Conservation (phyloP, 2,113 vertebrate species). For the Oreochromis niloticus region DNA sequence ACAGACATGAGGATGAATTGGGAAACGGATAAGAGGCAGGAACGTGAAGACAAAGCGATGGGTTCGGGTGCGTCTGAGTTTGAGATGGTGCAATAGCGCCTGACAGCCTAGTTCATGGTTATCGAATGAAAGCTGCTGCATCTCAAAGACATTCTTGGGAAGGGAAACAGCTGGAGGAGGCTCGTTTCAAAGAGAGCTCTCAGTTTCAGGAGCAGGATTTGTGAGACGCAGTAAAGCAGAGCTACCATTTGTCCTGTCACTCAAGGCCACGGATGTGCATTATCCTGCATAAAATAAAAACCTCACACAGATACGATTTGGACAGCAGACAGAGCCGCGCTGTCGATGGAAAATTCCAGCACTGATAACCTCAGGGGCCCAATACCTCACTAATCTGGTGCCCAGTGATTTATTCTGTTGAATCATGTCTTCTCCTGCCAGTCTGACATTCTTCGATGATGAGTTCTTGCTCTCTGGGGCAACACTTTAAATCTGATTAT, state of each 20-base stretch:
- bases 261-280: slow-evolving; percentile 31
- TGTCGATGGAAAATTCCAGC: slow-evolving; percentile 65
- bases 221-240: slow-evolving; percentile 3
- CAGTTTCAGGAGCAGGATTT: slow-evolving; percentile 34
- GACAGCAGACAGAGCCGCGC: slow-evolving; percentile 1
- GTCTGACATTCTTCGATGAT: slow-evolving; percentile 66
- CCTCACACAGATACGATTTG: not conserved
- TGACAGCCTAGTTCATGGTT: not conserved
- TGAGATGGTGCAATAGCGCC: not conserved
- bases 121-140: slow-evolving; percentile 13
- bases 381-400: slow-evolving; percentile 63
- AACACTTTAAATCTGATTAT: slow-evolving; percentile 60
- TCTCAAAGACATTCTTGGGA: slow-evolving; percentile 40
- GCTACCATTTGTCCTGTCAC: slow-evolving; percentile 57
- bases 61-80: not conserved
- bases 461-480: slow-evolving; percentile 57
- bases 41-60: slow-evolving; percentile 21
- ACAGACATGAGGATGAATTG: slow-evolving; percentile 10
- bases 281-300: slow-evolving; percentile 22
- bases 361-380: slow-evolving; percentile 63
- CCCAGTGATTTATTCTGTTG: slow-evolving; percentile 68
- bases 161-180: slow-evolving; percentile 58
- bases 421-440: slow-evolving; percentile 71
- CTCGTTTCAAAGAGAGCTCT: slow-evolving; percentile 48
- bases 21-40: not conserved